These are phyloP conservation scores for Haemorhous mexicanus DNA, from an alignment of 2,113 vertebrate species.

Conservation along the genomic window DNA sequence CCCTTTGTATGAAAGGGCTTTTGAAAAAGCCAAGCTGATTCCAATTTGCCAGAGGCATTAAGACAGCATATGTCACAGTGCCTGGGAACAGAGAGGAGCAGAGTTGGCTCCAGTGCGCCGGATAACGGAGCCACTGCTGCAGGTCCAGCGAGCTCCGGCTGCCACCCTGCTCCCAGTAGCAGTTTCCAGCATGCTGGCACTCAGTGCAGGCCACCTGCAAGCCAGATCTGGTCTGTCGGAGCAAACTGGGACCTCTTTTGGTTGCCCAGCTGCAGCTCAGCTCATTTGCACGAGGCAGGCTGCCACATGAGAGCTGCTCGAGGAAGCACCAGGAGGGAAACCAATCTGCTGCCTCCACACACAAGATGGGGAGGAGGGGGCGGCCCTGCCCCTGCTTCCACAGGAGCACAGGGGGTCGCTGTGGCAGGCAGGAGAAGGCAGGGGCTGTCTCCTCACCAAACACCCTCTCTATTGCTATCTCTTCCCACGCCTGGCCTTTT, in stretches of 20 bases:
- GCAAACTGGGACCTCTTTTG: slow-evolving; percentile 45
- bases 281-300: slow-evolving; percentile 65
- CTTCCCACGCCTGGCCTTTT: background rate
- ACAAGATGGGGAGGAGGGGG: background rate
- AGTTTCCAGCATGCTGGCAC: slow-evolving; percentile 33
- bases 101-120: background rate
- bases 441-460: background rate
- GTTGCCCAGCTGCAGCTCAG: slow-evolving; percentile 58
- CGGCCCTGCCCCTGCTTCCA: background rate
- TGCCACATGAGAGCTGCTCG: slow-evolving; percentile 50
- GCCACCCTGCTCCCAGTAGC: slow-evolving; percentile 22
- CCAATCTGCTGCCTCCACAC: slow-evolving; percentile 46
- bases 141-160: slow-evolving; percentile 10
- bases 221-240: slow-evolving; percentile 31
- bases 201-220: slow-evolving; percentile 33
- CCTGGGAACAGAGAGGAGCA: slow-evolving; percentile 29
- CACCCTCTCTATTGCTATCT: background rate
- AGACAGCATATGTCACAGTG: slow-evolving; percentile 65
- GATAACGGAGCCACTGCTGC: background rate
- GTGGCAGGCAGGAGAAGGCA: background rate
- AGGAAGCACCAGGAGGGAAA: slow-evolving; percentile 59
- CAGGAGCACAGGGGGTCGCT: background rate
- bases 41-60: slow-evolving; percentile 60
- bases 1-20: slow-evolving; percentile 64
- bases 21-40: slow-evolving; percentile 65